Percentiles rank a stretch among this genome's conserved stretches.
phyloP scores from a whole-genome alignment of 2,797 vertebrate species.

The Xenentodon cancila region DNA sequence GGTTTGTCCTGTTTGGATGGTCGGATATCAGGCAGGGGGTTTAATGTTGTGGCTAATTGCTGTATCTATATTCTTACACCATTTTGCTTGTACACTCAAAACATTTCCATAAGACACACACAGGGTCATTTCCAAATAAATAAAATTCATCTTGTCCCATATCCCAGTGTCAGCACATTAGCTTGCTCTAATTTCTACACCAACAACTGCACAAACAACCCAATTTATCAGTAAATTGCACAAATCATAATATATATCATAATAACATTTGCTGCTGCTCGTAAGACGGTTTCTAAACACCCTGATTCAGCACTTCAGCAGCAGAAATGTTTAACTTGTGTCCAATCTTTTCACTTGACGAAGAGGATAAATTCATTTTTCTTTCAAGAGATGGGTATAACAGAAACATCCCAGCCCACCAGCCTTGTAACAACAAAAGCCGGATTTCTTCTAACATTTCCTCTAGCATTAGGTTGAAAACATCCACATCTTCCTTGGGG shows the following conservation, averaged over 20 bases:
- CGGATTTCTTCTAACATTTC: constrained; percentile 10
- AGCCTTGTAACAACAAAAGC: constrained; percentile 1
- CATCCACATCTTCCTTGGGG: constrained; percentile 14
- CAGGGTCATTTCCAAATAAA: background rate
- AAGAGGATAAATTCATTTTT: constrained; percentile 4
- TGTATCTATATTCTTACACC: background rate
- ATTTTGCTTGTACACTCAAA: background rate
- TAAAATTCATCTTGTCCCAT: background rate
- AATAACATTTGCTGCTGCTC: constrained; percentile 6
- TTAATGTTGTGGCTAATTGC: too few relatives aligned
- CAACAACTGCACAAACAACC: background rate
- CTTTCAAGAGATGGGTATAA: constrained; percentile 5
- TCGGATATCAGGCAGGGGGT: background rate
- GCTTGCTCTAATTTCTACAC: background rate
- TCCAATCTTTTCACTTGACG: constrained; percentile 10
- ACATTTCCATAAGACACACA: background rate
- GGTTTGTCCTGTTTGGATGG: background rate
- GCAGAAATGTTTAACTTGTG: constrained; percentile 9
- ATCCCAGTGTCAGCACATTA: constrained; percentile 5
- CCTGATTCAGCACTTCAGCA: background rate
- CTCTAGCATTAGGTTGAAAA: background rate
- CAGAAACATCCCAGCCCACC: background rate
- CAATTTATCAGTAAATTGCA: background rate
- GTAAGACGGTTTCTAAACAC: too few relatives aligned
- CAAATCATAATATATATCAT: constrained; percentile 6